Conservation (phyloP, 1,140 invertebrate genomes). For the Drosophila yakuba region DNA sequence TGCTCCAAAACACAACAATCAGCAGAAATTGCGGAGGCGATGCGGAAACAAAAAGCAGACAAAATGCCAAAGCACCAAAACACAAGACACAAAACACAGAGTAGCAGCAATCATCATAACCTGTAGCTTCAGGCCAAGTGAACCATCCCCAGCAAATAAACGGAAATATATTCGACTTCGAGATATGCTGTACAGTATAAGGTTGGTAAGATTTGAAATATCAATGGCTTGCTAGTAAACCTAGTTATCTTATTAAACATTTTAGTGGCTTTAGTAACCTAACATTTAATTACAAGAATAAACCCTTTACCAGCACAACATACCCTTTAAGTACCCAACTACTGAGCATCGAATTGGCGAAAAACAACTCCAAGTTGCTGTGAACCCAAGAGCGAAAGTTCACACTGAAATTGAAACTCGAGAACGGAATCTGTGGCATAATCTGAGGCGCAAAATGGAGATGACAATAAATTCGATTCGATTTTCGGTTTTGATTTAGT, state of each 20-base stretch:
- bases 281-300: too few species aligned
- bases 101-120: conserved; percentile 68
- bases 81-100: conserved; percentile 36
- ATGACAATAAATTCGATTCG: conserved; percentile 83
- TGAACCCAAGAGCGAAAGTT: conserved; percentile 69
- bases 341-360: conserved; percentile 23
- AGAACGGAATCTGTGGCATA: conserved; percentile 69
- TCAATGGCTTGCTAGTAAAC: too few species aligned
- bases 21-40: conserved; percentile 67
- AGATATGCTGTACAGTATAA: conserved; percentile 1
- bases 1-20: conserved; percentile 62
- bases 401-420: conserved; percentile 80
- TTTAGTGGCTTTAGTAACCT: too few species aligned
- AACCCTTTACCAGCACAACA: background rate
- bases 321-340: background rate
- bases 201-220: too few species aligned
- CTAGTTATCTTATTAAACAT: too few species aligned
- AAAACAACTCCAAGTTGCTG: conserved; percentile 30
- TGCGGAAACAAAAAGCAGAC: conserved; percentile 58
- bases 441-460: conserved; percentile 80
- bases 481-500: conserved; percentile 82
- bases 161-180: background rate
- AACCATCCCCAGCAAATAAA: background rate
- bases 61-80: conserved; percentile 53
- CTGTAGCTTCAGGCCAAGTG: conserved; percentile 74